Evolutionary conservation across 2,888 invertebrate genomes (phyloP).

Genomic region (Phortica magna): DNA sequence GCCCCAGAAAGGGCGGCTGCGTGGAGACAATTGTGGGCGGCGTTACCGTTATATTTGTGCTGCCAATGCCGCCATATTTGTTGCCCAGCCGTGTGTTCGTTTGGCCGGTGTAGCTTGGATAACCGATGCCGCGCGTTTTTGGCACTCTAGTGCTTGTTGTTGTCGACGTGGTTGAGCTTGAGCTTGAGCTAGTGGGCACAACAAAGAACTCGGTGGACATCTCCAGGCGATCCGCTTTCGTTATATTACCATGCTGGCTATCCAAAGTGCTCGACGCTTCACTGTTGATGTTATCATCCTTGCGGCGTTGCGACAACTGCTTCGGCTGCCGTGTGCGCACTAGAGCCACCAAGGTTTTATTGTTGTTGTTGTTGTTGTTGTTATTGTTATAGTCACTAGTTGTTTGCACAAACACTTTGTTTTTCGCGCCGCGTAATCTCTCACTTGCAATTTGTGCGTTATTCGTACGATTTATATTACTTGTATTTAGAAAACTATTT

Average conservation of each 20-base stretch:
- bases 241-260: slow-evolving; percentile 58
- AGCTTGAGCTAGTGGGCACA: slow-evolving; percentile 82
- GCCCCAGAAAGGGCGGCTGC: slow-evolving; percentile 75
- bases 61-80: slow-evolving; percentile 29
- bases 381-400: slow-evolving; percentile 25
- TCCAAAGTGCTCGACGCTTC: slow-evolving; percentile 39
- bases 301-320: slow-evolving; percentile 66
- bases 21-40: slow-evolving; percentile 74
- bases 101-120: neutral
- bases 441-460: slow-evolving; percentile 43
- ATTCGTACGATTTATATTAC: slow-evolving; percentile 61
- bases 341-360: too few relatives aligned
- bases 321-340: slow-evolving; percentile 56
- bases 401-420: slow-evolving; percentile 43
- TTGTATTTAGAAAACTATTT: slow-evolving; percentile 50
- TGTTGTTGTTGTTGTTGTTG: neutral
- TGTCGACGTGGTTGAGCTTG: slow-evolving; percentile 50
- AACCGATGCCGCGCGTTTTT: slow-evolving; percentile 44
- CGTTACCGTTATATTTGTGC: slow-evolving; percentile 53
- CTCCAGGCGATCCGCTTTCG: slow-evolving; percentile 81
- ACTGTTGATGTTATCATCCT: slow-evolving; percentile 64
- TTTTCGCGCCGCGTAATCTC: neutral
- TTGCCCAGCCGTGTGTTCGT: slow-evolving; percentile 33
- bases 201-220: slow-evolving; percentile 92
- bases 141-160: slow-evolving; percentile 63